Evolutionary conservation across 2,888 invertebrate genomes (phyloP).

Genomic region (Apomyelois bistriatella): DNA sequence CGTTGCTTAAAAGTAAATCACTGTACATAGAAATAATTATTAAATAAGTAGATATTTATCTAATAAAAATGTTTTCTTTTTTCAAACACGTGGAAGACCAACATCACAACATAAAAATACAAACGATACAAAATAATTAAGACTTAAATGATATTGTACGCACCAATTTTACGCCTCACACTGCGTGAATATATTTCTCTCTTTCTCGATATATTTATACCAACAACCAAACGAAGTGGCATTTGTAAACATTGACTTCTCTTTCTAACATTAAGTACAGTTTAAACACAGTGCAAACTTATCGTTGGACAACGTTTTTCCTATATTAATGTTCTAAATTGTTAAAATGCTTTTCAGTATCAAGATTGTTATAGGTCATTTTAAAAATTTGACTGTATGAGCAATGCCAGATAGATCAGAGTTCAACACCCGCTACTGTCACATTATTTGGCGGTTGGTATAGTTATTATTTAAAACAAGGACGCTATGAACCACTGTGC

Average conservation of each 20-base stretch:
- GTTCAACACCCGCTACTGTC: not conserved
- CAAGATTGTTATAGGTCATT: too few species aligned
- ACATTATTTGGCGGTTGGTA: not conserved
- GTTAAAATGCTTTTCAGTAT: too few species aligned
- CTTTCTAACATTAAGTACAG: too few species aligned
- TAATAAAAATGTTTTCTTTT: constrained; percentile 50
- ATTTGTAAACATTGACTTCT: not conserved
- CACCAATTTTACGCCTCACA: constrained; percentile 37
- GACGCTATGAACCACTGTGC: constrained; percentile 10
- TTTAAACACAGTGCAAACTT: too few species aligned
- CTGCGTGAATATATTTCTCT: constrained; percentile 4
- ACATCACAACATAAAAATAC: constrained; percentile 79
- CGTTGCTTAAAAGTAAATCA: constrained; percentile 43
- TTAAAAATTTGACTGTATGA: too few species aligned
- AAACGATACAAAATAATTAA: constrained; percentile 57
- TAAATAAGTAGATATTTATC: constrained; percentile 62
- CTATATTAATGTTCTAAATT: too few species aligned
- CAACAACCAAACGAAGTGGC: not conserved
- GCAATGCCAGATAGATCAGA: too few species aligned
- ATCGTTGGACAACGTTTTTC: too few species aligned
- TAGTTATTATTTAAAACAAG: constrained; percentile 3
- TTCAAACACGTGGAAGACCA: constrained; percentile 73
- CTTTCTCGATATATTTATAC: constrained; percentile 1
- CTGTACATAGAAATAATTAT: constrained; percentile 59
- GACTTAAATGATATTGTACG: constrained; percentile 53